Base-by-base conservation (phyloP, 2,113 vertebrate species). In the Sinocyclocheilus anshuiensis region DNA sequence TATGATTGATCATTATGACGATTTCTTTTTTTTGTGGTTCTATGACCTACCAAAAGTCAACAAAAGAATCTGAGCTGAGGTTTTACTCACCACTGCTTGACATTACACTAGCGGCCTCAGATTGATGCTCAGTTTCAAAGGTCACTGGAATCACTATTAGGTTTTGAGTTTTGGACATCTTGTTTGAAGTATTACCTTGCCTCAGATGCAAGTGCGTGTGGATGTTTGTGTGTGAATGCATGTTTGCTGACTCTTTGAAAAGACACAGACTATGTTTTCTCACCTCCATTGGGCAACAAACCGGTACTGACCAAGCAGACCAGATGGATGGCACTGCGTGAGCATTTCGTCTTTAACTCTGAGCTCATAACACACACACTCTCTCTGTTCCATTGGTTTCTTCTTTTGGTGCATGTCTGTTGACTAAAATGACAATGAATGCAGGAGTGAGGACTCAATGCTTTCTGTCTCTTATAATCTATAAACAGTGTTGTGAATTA, bases 241-340 rank as follows among this genome's bases (percentile, higher is more conserved):
- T 80, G 53, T 50, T 63, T 81, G 55, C 57, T 81, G 39, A 57
- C 67, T 83, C 42, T 71, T 53, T 83, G 45, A 45, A 74, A 83
- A 83, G 29, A 71, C 10, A 57, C 29, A 39, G 81, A 72, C 50
- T 82, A 24, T 33, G 42, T 50, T 74, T 83, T 57, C 61, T 85
- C 74, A 59, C 86, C 71, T 87, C 39, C 33, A 87, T 42, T 65
- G 42, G 18, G 33, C 42, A 83, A 20, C 29, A 85, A n/a, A n/a
- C 67, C 7, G 48, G 67, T 36, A 33, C 29, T 39, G 81, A 87
- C 55, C 69, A 86, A 88, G 83, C 75, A 90, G 90, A 92, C 88
- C 94, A 94, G 93, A 95, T 94, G 94, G 93, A 93, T 15, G 82
- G 89, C 90, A 77, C 94, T 92, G 92, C 82, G 89, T 94, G 93